A percentile compares a stretch with the other conserved stretches of the same genome.
phyloP scores from a whole-genome alignment of 2,888 invertebrate species.

The Euclidia mi region DNA sequence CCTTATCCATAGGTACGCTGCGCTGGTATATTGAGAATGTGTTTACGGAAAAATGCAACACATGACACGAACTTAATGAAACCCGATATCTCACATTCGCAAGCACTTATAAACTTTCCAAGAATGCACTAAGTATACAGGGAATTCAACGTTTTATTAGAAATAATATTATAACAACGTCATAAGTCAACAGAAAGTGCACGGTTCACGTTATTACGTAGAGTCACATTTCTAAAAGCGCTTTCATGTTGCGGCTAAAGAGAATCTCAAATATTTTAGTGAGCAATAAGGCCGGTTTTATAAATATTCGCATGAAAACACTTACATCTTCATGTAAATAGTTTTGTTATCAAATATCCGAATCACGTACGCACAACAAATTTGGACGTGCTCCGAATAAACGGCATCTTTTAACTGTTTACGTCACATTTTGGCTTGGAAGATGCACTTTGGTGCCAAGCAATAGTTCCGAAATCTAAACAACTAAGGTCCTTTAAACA shows the following conservation, averaged over 20 bases:
- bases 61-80: too few species aligned
- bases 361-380: conserved; percentile 65
- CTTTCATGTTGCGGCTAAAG: conserved; percentile 1
- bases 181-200: too few species aligned
- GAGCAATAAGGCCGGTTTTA: conserved; percentile 18
- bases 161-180: too few species aligned
- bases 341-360: conserved; percentile 57
- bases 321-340: conserved; percentile 52
- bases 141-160: too few species aligned
- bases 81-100: too few species aligned
- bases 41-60: too few species aligned
- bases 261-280: conserved; percentile 6
- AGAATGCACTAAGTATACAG: too few species aligned
- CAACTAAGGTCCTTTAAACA: conserved; percentile 62
- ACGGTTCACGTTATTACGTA: too few species aligned
- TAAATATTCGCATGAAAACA: conserved; percentile 36
- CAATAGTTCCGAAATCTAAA: conserved; percentile 52
- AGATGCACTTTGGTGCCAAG: conserved; percentile 76
- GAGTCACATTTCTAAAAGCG: too few species aligned
- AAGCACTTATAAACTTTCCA: too few species aligned
- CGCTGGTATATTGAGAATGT: too few species aligned
- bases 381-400: conserved; percentile 73
- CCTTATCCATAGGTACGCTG: too few species aligned
- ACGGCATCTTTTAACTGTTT: conserved; percentile 68
- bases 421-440: conserved; percentile 76